Percentiles rank a stretch among this genome's conserved stretches.
Conservation (phyloP, 1,140 invertebrate species). For the Camponotus vicinus region DNA sequence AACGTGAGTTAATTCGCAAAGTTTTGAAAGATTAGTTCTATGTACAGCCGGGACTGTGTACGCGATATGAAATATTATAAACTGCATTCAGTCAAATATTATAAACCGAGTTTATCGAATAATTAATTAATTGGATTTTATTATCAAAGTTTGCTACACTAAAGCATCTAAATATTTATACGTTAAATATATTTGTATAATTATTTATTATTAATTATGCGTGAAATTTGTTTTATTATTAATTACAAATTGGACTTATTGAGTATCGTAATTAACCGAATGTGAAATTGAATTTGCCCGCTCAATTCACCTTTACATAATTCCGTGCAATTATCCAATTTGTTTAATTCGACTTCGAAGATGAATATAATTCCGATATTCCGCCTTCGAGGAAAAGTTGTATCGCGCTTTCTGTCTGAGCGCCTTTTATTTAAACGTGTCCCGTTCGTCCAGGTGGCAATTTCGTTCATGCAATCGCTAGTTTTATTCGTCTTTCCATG, state of each 20-base stretch:
- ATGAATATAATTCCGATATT: slow-evolving; percentile 4
- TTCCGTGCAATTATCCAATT: slow-evolving; percentile 6
- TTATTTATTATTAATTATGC: background rate
- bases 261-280: background rate
- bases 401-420: background rate
- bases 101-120: background rate
- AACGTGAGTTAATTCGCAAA: background rate
- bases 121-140: background rate
- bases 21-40: background rate
- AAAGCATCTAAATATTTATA: background rate
- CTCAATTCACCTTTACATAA: background rate
- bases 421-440: background rate
- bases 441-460: background rate
- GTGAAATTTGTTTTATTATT: slow-evolving; percentile 11
- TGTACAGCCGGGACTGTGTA: background rate
- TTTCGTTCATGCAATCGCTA: slow-evolving; percentile 23
- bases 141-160: background rate
- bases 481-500: background rate
- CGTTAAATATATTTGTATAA: background rate
- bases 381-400: background rate
- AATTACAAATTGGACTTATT: background rate
- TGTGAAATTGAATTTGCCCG: background rate
- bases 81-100: background rate
- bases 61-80: background rate
- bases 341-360: background rate